Percentiles rank a stretch among this genome's conserved stretches.
Conservation (phyloP, 2,113 vertebrate genomes). For the Fregetta grallaria region DNA sequence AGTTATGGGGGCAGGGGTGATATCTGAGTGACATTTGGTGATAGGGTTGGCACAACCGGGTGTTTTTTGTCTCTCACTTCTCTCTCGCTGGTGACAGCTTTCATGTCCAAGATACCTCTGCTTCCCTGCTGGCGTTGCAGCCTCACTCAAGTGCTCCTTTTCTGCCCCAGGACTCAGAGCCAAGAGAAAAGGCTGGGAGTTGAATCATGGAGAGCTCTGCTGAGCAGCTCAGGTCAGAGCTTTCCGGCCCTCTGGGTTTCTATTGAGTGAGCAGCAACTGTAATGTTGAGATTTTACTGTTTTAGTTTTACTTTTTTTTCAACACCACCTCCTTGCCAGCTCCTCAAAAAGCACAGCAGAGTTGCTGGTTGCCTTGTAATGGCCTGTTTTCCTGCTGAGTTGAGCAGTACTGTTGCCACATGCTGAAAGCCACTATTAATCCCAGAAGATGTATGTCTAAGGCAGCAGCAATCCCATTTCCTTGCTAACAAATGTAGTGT, state of each 20-base stretch:
- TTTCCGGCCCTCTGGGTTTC: neutral
- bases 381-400: neutral
- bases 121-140: neutral
- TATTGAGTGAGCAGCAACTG: neutral
- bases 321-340: neutral
- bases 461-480: neutral
- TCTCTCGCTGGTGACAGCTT: neutral
- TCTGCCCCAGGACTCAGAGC: neutral
- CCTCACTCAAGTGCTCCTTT: neutral
- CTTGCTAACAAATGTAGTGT: neutral
- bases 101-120: neutral
- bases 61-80: neutral
- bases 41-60: neutral
- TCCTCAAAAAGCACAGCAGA: neutral
- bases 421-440: conserved; percentile 1
- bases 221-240: neutral
- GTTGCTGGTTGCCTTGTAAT: neutral
- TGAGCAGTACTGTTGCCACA: neutral
- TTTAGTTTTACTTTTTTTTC: neutral
- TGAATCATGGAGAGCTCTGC: neutral
- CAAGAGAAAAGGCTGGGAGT: neutral
- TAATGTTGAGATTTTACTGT: neutral
- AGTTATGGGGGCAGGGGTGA: neutral
- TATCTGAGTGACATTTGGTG: neutral
- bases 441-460: neutral